Conservation (phyloP, 2,888 invertebrate species). For the Tupiocoris notatus region DNA sequence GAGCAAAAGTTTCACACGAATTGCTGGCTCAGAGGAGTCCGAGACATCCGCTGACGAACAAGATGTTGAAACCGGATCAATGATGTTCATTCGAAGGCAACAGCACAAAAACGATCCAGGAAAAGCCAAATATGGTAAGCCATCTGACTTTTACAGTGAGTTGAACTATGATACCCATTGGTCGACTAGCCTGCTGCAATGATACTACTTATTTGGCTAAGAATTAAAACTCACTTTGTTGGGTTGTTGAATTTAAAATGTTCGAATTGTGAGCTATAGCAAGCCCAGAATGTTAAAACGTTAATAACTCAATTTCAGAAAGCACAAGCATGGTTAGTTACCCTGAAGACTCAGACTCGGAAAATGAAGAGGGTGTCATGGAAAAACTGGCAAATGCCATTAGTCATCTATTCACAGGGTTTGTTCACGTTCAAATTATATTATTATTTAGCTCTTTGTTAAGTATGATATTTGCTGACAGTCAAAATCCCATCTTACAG, state of each 20-base stretch:
- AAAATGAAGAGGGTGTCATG: slow-evolving; percentile 68
- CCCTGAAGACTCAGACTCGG: slow-evolving; percentile 68
- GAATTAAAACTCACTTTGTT: too few species aligned
- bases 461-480: neutral
- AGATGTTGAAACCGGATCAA: slow-evolving; percentile 57
- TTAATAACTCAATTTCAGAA: slow-evolving; percentile 52
- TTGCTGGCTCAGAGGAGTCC: slow-evolving; percentile 54
- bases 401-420: slow-evolving; percentile 75
- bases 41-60: slow-evolving; percentile 63
- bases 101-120: slow-evolving; percentile 40
- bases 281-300: too few species aligned
- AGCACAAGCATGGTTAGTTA: slow-evolving; percentile 51
- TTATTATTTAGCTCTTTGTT: neutral
- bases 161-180: too few species aligned
- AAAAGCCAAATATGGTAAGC: slow-evolving; percentile 43
- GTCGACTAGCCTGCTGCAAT: too few species aligned
- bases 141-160: too few species aligned
- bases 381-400: slow-evolving; percentile 72
- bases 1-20: slow-evolving; percentile 38
- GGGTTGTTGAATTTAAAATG: too few species aligned
- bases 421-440: neutral
- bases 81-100: slow-evolving; percentile 59
- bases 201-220: too few species aligned
- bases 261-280: too few species aligned
- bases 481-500: slow-evolving; percentile 10